A percentile compares a stretch with the other conserved stretches of the same genome.
phyloP scores from a whole-genome alignment of 1,140 invertebrate genomes.

The Paraescarpia echinospica region DNA sequence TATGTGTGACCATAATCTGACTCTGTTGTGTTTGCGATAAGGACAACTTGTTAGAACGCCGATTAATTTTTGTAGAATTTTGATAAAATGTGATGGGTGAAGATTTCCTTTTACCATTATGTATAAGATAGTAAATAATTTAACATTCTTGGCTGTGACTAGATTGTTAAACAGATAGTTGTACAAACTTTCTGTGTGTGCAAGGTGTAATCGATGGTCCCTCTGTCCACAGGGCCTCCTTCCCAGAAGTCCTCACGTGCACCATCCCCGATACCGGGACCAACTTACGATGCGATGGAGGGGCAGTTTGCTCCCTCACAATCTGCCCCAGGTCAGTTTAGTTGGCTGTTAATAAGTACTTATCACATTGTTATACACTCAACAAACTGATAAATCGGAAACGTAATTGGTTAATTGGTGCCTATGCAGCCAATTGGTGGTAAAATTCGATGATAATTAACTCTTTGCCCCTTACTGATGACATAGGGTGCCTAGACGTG shows the following conservation, averaged over 20 bases:
- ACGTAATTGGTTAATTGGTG: conserved; percentile 28
- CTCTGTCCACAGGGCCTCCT: conserved; percentile 48
- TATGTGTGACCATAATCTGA: too few relatives aligned
- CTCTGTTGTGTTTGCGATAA: too few relatives aligned
- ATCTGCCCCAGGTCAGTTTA: conserved; percentile 24
- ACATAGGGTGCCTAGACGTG: too few relatives aligned
- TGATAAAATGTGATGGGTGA: not conserved
- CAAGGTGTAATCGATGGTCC: conserved; percentile 4
- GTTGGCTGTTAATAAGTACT: too few relatives aligned
- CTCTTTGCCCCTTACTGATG: too few relatives aligned
- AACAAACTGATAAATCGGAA: not conserved
- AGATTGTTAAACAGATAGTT: not conserved
- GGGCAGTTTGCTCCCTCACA: conserved; percentile 52
- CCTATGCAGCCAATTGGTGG: not conserved
- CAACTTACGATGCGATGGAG: conserved; percentile 57
- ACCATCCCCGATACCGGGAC: conserved; percentile 53
- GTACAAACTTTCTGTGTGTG: not conserved
- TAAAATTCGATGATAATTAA: too few relatives aligned
- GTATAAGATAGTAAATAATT: not conserved
- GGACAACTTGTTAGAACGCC: not conserved
- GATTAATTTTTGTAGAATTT: not conserved
- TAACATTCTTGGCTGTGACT: conserved; percentile 11
- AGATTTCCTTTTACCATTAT: not conserved
- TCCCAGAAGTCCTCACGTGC: conserved; percentile 57
- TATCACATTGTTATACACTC: conserved; percentile 23